phyloP scores from a whole-genome alignment of 1,140 invertebrate genomes.

The Laupala kohalensis region DNA sequence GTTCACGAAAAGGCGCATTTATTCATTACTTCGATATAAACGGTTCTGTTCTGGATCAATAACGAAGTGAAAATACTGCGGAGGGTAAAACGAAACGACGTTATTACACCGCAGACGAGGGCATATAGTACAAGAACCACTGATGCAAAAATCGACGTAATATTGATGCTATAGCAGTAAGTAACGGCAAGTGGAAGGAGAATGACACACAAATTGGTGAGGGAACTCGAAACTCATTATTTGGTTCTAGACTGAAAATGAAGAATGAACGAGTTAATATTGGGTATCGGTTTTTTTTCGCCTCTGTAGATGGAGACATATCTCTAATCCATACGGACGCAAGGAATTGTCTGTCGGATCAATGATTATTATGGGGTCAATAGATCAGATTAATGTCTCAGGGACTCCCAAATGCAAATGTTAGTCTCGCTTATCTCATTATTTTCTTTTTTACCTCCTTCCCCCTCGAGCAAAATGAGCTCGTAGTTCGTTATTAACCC shows the following conservation, averaged over 20 bases:
- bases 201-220: background rate
- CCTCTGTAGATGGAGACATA: too few species aligned
- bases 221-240: background rate
- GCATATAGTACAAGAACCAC: too few species aligned
- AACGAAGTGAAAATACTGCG: too few species aligned
- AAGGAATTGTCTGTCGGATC: background rate
- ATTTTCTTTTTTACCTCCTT: background rate
- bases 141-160: too few species aligned
- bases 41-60: too few species aligned
- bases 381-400: background rate
- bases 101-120: too few species aligned
- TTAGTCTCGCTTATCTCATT: background rate
- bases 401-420: background rate
- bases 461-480: background rate
- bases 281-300: background rate
- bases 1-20: too few species aligned
- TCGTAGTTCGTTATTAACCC: background rate
- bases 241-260: background rate
- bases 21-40: too few species aligned
- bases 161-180: too few species aligned
- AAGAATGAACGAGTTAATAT: background rate
- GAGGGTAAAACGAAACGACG: too few species aligned
- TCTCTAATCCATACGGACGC: too few species aligned
- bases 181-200: background rate
- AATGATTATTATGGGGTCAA: background rate